Base-by-base conservation (phyloP, 1,140 invertebrate species). In the Ceratosolen fusciceps region DNA sequence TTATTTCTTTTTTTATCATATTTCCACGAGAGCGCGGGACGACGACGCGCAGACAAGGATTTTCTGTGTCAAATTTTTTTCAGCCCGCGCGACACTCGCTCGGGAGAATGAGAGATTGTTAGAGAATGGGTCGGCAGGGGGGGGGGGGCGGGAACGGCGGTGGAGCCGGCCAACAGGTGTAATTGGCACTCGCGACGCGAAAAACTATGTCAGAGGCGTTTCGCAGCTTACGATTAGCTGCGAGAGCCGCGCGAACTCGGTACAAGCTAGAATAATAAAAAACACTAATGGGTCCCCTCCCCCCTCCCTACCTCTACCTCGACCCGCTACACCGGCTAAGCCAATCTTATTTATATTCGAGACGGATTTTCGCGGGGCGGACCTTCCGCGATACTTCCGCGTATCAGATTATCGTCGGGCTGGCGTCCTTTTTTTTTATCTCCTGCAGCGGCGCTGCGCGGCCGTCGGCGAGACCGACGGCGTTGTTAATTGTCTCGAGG, bases 61-160 rank as follows among this genome's bases (percentile, higher is more conserved):
- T 39, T 43, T 58, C 72, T 58, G 71, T 73, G 71, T 37, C 72
- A 58, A 62, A n/a, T n/a, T n/a, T 74, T 74, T 58, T 74, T 60
- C 62, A 54, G 34, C 47, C n/a, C 56, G 29, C 54, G 56, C 54
- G n/a, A 37, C 68, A 24, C 67, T 47, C 70, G 70, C 14, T 52
- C 52, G 71, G 8, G 21, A 43, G 12, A 43, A 43, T 43, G 49
- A 52, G 19, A 52, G 49, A 16, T 52, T 3, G 49, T 16, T n/a
- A 19, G 21, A 52, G 19, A 26, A 52, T 24, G 4, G 39, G 14
- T 5, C n/a, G 56, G 19, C 2, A 60, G n/a, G 19, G 24, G 29
- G 24, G 26, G 14, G 14, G 12, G n/a, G n/a, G 26, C 21, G 21
- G n/a, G 29, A 37, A 60, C n/a, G 29, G 37, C 58, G 54, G n/a